Evolutionary conservation across 2,113 vertebrate species (phyloP).

Genomic region (Prinia subflava): DNA sequence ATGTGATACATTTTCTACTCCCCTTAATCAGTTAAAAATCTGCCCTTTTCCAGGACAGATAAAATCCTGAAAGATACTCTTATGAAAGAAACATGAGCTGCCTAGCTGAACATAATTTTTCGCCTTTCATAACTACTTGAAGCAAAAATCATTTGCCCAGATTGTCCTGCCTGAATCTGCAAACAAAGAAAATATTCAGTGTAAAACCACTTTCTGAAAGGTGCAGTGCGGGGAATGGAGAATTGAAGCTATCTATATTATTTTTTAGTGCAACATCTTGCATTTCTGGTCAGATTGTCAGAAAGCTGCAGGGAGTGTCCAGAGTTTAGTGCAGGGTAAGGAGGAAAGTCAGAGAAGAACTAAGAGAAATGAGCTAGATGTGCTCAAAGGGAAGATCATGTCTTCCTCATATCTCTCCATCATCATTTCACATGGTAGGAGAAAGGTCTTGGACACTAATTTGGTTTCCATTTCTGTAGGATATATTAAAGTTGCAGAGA

Average conservation of each 20-base stretch:
- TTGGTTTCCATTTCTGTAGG: background rate
- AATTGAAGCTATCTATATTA: background rate
- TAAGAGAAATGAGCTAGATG: background rate
- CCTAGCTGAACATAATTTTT: background rate
- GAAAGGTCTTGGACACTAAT: background rate
- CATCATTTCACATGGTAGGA: background rate
- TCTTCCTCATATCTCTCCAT: background rate
- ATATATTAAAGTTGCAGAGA: background rate
- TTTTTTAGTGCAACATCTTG: background rate
- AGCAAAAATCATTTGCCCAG: background rate
- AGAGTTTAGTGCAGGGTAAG: background rate
- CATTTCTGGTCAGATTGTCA: background rate
- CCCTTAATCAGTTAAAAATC: background rate
- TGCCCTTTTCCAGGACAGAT: background rate
- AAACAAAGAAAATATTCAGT: background rate
- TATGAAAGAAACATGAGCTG: background rate
- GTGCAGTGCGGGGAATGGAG: fast-evolving
- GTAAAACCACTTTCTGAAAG: background rate
- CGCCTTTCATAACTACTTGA: background rate
- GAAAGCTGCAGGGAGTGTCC: background rate
- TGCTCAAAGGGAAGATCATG: background rate
- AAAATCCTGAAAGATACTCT: background rate
- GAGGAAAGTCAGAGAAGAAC: background rate
- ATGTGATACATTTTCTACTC: background rate
- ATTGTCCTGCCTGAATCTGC: background rate